Evolutionary conservation across 2,888 invertebrate genomes (phyloP), one percentile per base, ranked within the genome.

Genomic region (Malthinus flaveolus): DNA sequence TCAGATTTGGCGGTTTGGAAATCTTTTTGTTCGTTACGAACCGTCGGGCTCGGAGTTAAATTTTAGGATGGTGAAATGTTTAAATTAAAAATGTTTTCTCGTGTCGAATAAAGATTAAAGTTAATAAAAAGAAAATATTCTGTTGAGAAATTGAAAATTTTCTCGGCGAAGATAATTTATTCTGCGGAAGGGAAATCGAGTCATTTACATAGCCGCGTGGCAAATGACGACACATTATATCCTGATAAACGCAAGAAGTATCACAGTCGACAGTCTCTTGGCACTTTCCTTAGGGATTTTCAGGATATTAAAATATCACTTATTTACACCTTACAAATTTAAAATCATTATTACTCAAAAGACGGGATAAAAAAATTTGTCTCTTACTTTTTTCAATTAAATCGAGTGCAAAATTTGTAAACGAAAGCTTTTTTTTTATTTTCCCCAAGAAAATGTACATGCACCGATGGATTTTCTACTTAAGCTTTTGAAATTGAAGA

Each of bases 211-310:
- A 67, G 63, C 66, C 62, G 64, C 59, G 66, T 68, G 66, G 69
- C 68, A 68, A 69, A 70, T 70, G 68, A 70, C 68, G 67, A 67
- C 63, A 66, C 68, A 68, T 70, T 68, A 70, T 66, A 67, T 66
- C 61, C 65, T 67, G 69, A 68, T 70, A 67, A 70, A 68, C 67
- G 64, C 55, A 64, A 61, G 61, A 64, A 61, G 61, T 61, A 60
- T 65, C 65, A 63, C 56, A 64, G 59, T 42, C 60, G 56, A 56
- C 56, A 56, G 56, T 51, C 53, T 56, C 56, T 48, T 52, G 52
- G 48, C 37, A 37, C 49, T 56, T 54, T 61, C 61, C 61, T 58
- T 49, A 23, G 58, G 61, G 61, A 61, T 47, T 57, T 52, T 34
- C 61, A 55, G 58, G 58, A 61, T 61, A 61, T 61, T 61, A 61